Conservation (phyloP, 1,140 invertebrate genomes). For the Rhyacophila brunnea region DNA sequence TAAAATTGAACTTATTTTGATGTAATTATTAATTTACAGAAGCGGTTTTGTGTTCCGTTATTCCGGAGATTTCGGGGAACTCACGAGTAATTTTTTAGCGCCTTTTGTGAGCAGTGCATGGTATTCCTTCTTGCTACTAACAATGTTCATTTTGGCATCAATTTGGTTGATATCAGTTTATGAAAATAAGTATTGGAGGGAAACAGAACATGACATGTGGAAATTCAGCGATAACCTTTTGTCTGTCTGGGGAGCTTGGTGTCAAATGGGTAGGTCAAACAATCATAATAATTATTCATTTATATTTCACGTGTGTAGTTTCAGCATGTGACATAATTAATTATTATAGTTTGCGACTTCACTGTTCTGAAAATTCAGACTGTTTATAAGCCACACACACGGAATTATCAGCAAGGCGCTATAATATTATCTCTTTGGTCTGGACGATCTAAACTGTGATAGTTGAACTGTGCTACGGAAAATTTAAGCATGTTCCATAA, state of each 20-base stretch:
- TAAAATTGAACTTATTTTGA: too few species aligned
- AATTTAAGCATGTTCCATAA: too few species aligned
- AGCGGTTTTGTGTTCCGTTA: slow-evolving; percentile 29
- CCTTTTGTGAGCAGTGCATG: slow-evolving; percentile 24
- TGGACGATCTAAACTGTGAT: too few species aligned
- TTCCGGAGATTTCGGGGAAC: slow-evolving; percentile 22
- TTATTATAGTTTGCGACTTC: too few species aligned
- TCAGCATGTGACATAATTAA: too few species aligned
- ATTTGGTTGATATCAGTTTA: slow-evolving; percentile 22
- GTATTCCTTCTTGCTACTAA: slow-evolving; percentile 19
- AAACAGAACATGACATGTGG: slow-evolving; percentile 14
- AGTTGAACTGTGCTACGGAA: too few species aligned
- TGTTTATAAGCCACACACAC: too few species aligned
- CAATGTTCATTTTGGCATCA: slow-evolving; percentile 14
- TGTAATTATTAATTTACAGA: slow-evolving; percentile 21
- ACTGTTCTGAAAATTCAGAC: too few species aligned
- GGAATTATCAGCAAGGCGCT: too few species aligned
- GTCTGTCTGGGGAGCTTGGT: slow-evolving; percentile 29
- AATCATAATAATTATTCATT: too few species aligned
- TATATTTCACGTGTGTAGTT: too few species aligned
- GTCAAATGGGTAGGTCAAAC: slow-evolving; percentile 34
- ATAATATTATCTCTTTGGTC: too few species aligned
- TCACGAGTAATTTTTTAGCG: slow-evolving; percentile 18
- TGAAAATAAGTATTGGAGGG: slow-evolving; percentile 27
- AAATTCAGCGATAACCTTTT: slow-evolving; percentile 29